Evolutionary conservation across 2,113 vertebrate genomes (phyloP), one percentile per base, ranked within the genome.

Genomic region (Corvus cornix): DNA sequence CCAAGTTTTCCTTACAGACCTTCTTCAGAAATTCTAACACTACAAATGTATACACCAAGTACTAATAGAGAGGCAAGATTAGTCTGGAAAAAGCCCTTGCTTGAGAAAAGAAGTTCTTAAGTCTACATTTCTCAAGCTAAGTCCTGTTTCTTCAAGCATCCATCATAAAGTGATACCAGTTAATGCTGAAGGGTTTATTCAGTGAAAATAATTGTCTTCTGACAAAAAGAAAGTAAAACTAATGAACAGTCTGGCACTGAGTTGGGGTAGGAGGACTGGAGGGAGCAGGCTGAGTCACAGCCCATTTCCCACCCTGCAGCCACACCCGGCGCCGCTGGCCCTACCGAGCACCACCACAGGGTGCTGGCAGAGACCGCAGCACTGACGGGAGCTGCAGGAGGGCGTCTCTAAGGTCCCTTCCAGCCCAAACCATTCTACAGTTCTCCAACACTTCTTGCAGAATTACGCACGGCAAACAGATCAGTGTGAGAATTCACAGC

Each of bases 301-400:
- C 44, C 17, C 5, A 1, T 30, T 76, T 31, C 35, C 14, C 3
- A 1, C 6, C 24, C 39, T 2, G 5, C 24, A 59, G 39, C n/a
- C 18, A 2, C 0, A 0, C 16, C 49, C 0, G 9, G 18, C 2
- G 0, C 23, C 43, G 23, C 52, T 2, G 4, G 62, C 53, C 22
- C 41, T 37, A 33, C 43, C 1, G 0, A 62, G 27, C 17, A 31
- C 30, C 60, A 21, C 48, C 58, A 12, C 28, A 12, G 41, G 17
- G 20, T 18, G 5, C 49, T 63, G 52, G 52, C 49, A 55, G 56
- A 41, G 60, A 70, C 30, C 13, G 0, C 26, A 20, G 44, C 49
- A 8, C 39, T 0, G 7, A 9, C 0, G 0, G 6, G 3, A 43
- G 7, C 1, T 3, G 37, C 41, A 41, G 67, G 7, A 84, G 15